Conservation (phyloP, 2,888 invertebrate species). For the Cetonia aurata region DNA sequence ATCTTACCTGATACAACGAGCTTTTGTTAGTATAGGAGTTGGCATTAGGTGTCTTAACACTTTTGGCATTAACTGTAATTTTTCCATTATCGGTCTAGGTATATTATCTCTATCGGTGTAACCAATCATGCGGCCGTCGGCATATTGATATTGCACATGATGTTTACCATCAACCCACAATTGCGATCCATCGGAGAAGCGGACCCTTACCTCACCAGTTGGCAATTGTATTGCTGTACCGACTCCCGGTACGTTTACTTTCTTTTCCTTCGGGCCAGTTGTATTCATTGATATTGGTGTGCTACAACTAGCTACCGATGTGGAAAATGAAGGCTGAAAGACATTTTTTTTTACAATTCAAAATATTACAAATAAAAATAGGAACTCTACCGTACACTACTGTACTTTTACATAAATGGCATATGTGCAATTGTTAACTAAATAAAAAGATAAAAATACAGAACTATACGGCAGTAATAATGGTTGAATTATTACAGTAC, state of each 20-base stretch:
- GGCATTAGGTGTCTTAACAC: constrained; percentile 66
- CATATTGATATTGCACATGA: constrained; percentile 61
- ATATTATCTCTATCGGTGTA: constrained; percentile 62
- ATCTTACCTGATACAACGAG: constrained; percentile 32
- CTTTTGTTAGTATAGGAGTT: constrained; percentile 51
- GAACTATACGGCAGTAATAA: too few species aligned
- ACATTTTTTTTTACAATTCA: not conserved
- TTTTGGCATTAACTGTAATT: constrained; percentile 67
- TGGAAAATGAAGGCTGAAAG: constrained; percentile 62
- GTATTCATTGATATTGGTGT: constrained; percentile 51
- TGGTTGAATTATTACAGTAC: too few species aligned
- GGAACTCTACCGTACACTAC: not conserved
- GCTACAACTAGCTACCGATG: constrained; percentile 55
- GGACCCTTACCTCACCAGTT: constrained; percentile 62
- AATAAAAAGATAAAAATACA: too few species aligned
- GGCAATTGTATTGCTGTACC: constrained; percentile 62
- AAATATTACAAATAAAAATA: not conserved
- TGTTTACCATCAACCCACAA: constrained; percentile 63
- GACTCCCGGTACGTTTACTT: constrained; percentile 61
- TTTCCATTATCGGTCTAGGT: constrained; percentile 65
- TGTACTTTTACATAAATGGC: too few species aligned
- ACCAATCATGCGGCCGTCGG: constrained; percentile 60
- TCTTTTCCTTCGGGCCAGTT: constrained; percentile 56
- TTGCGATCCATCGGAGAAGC: constrained; percentile 62
- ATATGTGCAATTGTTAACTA: too few species aligned